These are phyloP conservation scores for Calyptomena viridis DNA, from an alignment of 2,113 vertebrate genomes.

Conservation along the genomic window DNA sequence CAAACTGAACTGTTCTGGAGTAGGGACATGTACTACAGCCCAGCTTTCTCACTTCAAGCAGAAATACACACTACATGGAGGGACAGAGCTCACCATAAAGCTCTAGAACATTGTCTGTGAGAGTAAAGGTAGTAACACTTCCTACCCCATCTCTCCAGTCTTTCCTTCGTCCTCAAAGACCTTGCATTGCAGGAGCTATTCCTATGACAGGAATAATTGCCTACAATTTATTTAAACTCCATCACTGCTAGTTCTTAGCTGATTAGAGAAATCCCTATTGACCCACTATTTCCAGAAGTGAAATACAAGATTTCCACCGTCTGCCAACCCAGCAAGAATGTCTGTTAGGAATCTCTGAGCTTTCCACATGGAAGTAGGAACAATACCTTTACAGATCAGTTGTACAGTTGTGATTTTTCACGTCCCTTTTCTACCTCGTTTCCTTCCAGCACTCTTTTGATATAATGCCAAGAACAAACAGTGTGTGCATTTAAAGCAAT, in stretches of 20 bases:
- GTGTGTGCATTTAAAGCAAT: neutral
- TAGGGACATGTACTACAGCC: neutral
- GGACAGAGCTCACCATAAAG: neutral
- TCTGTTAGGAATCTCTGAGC: neutral
- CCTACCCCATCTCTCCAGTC: neutral
- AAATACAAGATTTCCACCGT: neutral
- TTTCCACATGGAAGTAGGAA: neutral
- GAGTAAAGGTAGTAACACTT: neutral
- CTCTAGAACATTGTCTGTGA: neutral
- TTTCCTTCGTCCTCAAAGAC: neutral
- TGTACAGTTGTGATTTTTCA: neutral
- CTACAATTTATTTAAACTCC: slow-evolving; percentile 6
- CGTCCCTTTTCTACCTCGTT: slow-evolving; percentile 28
- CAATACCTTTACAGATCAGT: neutral
- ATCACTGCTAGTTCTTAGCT: neutral
- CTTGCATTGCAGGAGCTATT: neutral
- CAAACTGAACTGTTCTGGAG: neutral
- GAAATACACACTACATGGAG: neutral
- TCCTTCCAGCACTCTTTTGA: slow-evolving; percentile 50
- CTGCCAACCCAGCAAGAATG: neutral
- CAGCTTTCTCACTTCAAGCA: neutral
- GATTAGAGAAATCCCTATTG: neutral
- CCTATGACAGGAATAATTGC: neutral
- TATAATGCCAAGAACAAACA: slow-evolving; percentile 44
- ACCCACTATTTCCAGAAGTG: neutral